Evolutionary conservation across 1,140 invertebrate species (phyloP).

Genomic region (Trachymyrmex cornetzi): DNA sequence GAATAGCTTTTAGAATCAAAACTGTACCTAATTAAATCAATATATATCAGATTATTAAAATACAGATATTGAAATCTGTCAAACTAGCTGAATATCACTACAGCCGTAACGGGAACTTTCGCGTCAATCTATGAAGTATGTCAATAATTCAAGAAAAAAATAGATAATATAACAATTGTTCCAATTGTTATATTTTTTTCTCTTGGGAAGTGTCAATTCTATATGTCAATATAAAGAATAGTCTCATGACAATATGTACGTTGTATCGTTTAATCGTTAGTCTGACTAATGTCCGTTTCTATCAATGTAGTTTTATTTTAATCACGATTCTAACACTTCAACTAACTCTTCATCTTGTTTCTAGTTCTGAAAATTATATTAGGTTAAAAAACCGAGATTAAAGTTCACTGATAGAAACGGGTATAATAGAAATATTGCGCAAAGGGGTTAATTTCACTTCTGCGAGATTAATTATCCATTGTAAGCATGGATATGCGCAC

Average conservation of each 20-base stretch:
- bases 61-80: constrained; percentile 3
- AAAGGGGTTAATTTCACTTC: not conserved
- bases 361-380: too few relatives aligned
- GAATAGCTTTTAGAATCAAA: not conserved
- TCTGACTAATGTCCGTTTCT: not conserved
- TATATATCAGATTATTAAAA: not conserved
- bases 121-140: not conserved
- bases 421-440: not conserved
- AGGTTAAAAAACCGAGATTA: too few relatives aligned
- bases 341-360: too few relatives aligned
- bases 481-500: not conserved
- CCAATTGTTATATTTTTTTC: not conserved
- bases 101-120: not conserved
- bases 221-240: not conserved
- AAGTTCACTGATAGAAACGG: too few relatives aligned
- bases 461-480: constrained; percentile 4
- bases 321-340: too few relatives aligned
- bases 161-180: not conserved
- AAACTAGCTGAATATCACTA: not conserved
- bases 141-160: not conserved
- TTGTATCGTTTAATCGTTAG: too few relatives aligned
- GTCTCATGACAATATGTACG: not conserved
- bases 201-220: not conserved
- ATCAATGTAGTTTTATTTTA: too few relatives aligned
- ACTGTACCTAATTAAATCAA: not conserved